Evolutionary conservation across 1,140 invertebrate species (phyloP).

Genomic region (Ips nitidus): DNA sequence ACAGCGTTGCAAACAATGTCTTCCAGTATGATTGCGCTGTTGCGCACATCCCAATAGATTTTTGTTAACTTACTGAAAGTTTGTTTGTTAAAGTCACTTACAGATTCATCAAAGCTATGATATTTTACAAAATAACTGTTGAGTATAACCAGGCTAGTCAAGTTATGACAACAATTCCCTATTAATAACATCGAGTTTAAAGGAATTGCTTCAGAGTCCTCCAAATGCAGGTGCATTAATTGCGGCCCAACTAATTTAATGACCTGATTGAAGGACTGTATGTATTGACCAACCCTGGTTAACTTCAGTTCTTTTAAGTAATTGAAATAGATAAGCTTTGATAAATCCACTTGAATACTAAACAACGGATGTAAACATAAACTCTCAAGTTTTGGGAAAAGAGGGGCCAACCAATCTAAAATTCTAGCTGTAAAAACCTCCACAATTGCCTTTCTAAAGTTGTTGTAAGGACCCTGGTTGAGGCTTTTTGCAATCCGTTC

Average conservation of each 20-base stretch:
- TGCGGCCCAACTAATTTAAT: conserved; percentile 60
- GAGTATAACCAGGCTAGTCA: conserved; percentile 65
- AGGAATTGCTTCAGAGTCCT: conserved; percentile 72
- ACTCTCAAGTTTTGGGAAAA: conserved; percentile 63
- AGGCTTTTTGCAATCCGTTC: conserved; percentile 64
- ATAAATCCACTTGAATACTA: conserved; percentile 63
- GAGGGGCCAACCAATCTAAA: conserved; percentile 62
- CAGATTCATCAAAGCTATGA: conserved; percentile 32
- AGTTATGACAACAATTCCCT: conserved; percentile 66
- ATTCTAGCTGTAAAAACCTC: conserved; percentile 63
- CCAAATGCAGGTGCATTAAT: conserved; percentile 64
- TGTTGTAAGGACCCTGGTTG: conserved; percentile 42
- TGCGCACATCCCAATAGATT: conserved; percentile 65
- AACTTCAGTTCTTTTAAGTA: conserved; percentile 59
- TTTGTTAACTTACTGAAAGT: conserved; percentile 64
- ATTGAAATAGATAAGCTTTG: conserved; percentile 61
- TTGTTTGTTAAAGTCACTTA: not conserved
- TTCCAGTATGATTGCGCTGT: conserved; percentile 62
- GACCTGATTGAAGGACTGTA: too few species aligned
- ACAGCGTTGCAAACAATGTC: conserved; percentile 65
- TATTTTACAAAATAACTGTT: conserved; percentile 64
- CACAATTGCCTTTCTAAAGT: conserved; percentile 64
- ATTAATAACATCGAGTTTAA: conserved; percentile 67
- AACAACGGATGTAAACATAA: conserved; percentile 60
- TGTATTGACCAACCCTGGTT: too few species aligned